Percentiles rank a stretch among this genome's conserved stretches.
Conservation (phyloP, 1,140 invertebrate genomes). For the Oedothorax gibbosus region DNA sequence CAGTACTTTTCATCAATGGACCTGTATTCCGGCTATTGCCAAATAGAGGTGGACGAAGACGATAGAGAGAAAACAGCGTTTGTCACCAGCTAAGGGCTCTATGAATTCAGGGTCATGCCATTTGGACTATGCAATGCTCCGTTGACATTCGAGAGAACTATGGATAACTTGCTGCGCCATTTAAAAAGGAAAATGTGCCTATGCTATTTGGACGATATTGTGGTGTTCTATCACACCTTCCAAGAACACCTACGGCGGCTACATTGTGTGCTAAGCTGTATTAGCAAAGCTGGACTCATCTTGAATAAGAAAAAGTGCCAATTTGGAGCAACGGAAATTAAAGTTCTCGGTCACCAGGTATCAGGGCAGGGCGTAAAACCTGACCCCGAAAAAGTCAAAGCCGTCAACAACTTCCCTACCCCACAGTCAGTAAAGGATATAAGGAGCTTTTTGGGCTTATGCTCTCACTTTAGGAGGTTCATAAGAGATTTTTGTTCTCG, state of each 20-base stretch:
- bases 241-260: constrained; percentile 36
- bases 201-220: constrained; percentile 27
- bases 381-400: constrained; percentile 3
- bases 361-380: background rate
- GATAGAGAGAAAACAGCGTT: constrained; percentile 70
- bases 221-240: constrained; percentile 29
- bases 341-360: constrained; percentile 26
- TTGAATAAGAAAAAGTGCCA: constrained; percentile 4
- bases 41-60: constrained; percentile 66
- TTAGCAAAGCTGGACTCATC: background rate
- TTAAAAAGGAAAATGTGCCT: constrained; percentile 1
- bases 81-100: too few species aligned
- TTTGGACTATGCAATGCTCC: too few species aligned
- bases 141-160: too few species aligned
- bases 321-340: background rate
- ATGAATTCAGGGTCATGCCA: too few species aligned
- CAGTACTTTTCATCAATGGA: constrained; percentile 2
- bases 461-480: too few species aligned
- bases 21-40: constrained; percentile 67
- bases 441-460: too few species aligned
- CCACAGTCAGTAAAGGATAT: too few species aligned
- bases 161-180: too few species aligned
- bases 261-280: background rate
- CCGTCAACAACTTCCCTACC: too few species aligned
- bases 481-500: too few species aligned